These are phyloP conservation scores for Emydocephalus ijimae DNA, from an alignment of 2,113 vertebrate genomes.

Conservation along the genomic window DNA sequence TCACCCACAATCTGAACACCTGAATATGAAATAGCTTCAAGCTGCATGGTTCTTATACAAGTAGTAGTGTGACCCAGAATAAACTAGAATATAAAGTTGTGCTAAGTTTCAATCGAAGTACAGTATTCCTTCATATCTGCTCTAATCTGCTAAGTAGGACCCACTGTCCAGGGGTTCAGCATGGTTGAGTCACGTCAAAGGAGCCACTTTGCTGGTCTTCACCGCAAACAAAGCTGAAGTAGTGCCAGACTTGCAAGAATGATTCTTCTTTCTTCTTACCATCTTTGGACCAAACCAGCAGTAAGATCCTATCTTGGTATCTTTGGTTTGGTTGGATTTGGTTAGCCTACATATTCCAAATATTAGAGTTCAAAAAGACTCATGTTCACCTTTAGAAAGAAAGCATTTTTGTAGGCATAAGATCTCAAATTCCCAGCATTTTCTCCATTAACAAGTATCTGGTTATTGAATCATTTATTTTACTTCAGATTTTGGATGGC, in stretches of 20 bases:
- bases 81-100: not conserved
- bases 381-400: not conserved
- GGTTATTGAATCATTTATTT: not conserved
- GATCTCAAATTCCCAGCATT: not conserved
- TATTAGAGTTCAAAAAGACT: not conserved
- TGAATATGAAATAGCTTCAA: not conserved
- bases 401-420: not conserved
- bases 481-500: not conserved
- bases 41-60: not conserved
- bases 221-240: not conserved
- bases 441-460: not conserved
- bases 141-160: not conserved
- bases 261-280: not conserved
- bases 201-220: not conserved
- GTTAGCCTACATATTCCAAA: not conserved
- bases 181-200: not conserved
- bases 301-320: not conserved
- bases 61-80: not conserved
- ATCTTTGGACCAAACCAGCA: not conserved
- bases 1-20: not conserved
- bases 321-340: not conserved
- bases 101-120: not conserved
- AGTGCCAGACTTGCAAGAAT: not conserved
- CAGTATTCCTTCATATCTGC: not conserved
- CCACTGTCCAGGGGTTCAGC: not conserved